phyloP scores from a whole-genome alignment of 1,140 invertebrate species.

The Drosophila pruinosa region DNA sequence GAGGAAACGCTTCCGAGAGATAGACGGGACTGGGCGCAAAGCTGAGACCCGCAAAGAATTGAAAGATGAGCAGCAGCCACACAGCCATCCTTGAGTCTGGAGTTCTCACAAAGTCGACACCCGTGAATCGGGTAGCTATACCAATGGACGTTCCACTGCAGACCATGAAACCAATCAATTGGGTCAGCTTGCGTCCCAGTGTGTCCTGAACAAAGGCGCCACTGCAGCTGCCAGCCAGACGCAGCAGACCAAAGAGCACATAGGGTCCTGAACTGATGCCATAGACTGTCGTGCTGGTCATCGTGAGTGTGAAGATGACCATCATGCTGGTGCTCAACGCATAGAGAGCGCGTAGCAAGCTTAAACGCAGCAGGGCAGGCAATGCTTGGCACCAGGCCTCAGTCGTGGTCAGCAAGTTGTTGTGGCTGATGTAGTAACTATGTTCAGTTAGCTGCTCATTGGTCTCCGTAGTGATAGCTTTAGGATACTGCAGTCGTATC shows the following conservation, averaged over 20 bases:
- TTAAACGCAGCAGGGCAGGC: conserved; percentile 58
- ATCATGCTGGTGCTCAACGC: conserved; percentile 50
- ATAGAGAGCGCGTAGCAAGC: conserved; percentile 48
- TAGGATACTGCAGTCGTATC: conserved; percentile 56
- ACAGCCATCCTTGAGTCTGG: conserved; percentile 43
- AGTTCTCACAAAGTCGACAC: not conserved
- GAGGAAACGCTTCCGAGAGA: conserved; percentile 69
- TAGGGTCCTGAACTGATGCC: conserved; percentile 44
- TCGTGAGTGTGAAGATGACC: conserved; percentile 39
- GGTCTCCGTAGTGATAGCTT: conserved; percentile 58
- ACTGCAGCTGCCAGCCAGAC: conserved; percentile 50
- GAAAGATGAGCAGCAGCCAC: conserved; percentile 60
- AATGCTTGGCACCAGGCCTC: conserved; percentile 35
- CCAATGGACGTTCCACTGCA: conserved; percentile 44
- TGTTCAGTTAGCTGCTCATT: conserved; percentile 69
- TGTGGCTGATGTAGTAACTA: conserved; percentile 54
- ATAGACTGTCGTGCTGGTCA: conserved; percentile 49
- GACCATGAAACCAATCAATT: conserved; percentile 56
- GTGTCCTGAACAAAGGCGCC: conserved; percentile 55
- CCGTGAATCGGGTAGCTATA: conserved; percentile 48
- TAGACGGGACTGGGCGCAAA: conserved; percentile 65
- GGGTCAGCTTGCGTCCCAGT: conserved; percentile 55
- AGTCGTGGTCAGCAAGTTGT: not conserved
- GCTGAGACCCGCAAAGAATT: conserved; percentile 60
- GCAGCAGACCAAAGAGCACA: conserved; percentile 58